phyloP scores from a whole-genome alignment of 2,888 invertebrate species.

The Tenthredo livida region DNA sequence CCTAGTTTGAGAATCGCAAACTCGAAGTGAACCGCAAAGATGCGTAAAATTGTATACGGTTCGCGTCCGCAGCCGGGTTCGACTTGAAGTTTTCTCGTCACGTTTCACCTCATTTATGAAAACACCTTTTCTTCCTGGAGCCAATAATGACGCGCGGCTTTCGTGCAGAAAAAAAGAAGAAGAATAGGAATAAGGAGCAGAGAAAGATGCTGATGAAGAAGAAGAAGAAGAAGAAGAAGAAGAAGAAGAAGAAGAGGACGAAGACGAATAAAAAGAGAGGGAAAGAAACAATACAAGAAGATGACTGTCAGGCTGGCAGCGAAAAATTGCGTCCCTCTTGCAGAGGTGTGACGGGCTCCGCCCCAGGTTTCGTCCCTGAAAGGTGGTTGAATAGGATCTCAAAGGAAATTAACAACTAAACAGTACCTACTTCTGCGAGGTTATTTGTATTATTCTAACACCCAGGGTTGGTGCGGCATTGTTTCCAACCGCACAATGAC shows the following conservation, averaged over 20 bases:
- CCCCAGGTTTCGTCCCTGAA: slow-evolving; percentile 42
- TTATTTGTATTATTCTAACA: slow-evolving; percentile 73
- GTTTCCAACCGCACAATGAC: slow-evolving; percentile 64
- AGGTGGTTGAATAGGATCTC: slow-evolving; percentile 54
- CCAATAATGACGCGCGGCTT: slow-evolving; percentile 67
- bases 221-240: slow-evolving; percentile 43
- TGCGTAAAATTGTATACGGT: slow-evolving; percentile 15
- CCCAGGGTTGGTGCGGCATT: slow-evolving; percentile 65
- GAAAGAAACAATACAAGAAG: slow-evolving; percentile 69
- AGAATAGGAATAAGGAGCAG: neutral
- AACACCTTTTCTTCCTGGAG: slow-evolving; percentile 36
- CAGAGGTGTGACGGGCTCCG: slow-evolving; percentile 43
- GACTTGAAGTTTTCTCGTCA: slow-evolving; percentile 36
- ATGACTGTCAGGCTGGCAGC: slow-evolving; percentile 69
- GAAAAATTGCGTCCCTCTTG: slow-evolving; percentile 66
- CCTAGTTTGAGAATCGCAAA: slow-evolving; percentile 1
- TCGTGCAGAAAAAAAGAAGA: slow-evolving; percentile 51
- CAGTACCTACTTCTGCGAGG: slow-evolving; percentile 61
- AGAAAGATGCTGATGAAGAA: no score
- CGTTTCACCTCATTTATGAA: slow-evolving; percentile 49
- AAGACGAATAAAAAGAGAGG: slow-evolving; percentile 51
- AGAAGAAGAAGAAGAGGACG: neutral
- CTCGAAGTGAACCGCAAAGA: neutral
- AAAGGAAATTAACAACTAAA: slow-evolving; percentile 72
- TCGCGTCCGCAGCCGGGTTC: neutral